A percentile compares a stretch with the other conserved stretches of the same genome.
Conservation (phyloP, 2,888 invertebrate species). For the Hydrotaea diabolus region DNA sequence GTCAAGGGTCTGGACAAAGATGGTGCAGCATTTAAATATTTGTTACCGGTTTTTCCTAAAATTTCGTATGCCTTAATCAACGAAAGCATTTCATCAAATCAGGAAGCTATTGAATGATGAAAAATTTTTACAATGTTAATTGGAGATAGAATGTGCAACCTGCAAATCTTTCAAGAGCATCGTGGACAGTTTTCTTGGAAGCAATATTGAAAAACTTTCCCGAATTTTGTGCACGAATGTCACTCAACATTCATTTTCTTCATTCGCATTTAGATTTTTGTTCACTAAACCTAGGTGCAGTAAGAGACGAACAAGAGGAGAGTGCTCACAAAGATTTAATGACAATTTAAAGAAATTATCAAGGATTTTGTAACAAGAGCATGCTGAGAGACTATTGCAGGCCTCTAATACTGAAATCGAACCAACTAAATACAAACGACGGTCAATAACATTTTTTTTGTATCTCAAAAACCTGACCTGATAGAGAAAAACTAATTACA, state of each 20-base stretch:
- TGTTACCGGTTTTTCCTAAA: neutral
- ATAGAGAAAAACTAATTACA: conserved; percentile 16
- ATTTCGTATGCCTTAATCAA: no score
- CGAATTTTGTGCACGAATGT: neutral
- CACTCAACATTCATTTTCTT: neutral
- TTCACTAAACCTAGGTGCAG: conserved; percentile 9
- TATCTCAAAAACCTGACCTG: conserved; percentile 7
- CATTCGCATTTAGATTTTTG: neutral
- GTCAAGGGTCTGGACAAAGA: neutral
- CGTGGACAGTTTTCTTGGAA: neutral
- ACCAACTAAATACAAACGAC: conserved; percentile 12
- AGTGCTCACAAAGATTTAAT: neutral
- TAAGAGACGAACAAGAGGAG: neutral
- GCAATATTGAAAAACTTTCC: neutral
- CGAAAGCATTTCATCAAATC: no score
- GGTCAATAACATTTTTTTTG: neutral
- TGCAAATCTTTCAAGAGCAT: conserved; percentile 9
- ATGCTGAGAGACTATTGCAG: neutral
- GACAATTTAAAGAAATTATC: no score
- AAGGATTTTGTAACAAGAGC: neutral
- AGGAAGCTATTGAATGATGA: no score
- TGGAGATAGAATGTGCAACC: neutral
- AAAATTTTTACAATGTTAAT: no score
- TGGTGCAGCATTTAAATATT: neutral
- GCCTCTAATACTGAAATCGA: conserved; percentile 1